A percentile compares a stretch with the other conserved stretches of the same genome.
Evolutionary conservation across 2,888 invertebrate species (phyloP).

Genomic region (Lordiphosa fenestrarum): DNA sequence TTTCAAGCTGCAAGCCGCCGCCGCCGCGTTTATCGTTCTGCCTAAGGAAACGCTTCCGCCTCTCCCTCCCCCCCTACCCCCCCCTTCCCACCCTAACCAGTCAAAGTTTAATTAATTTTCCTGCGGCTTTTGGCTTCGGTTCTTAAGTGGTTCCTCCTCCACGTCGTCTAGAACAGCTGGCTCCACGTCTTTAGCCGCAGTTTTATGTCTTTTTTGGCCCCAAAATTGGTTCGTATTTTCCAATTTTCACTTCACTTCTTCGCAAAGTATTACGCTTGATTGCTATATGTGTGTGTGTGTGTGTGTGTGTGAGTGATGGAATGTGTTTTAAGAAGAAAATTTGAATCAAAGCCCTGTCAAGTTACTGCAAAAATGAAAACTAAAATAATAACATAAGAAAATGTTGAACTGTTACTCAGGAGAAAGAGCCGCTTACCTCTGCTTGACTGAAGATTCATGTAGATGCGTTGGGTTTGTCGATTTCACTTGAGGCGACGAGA

Average conservation of each 20-base stretch:
- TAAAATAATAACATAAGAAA: no score
- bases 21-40: background rate
- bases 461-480: no score
- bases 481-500: no score
- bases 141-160: conserved; percentile 32
- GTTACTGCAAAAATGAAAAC: no score
- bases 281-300: conserved; percentile 9
- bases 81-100: background rate
- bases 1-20: conserved; percentile 16
- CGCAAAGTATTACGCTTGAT: conserved; percentile 12
- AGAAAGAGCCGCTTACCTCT: no score
- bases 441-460: no score
- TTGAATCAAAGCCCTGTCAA: no score
- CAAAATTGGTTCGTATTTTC: conserved; percentile 17
- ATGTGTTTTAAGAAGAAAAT: no score
- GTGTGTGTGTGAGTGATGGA: background rate
- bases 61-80: background rate
- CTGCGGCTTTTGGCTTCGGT: conserved; percentile 44
- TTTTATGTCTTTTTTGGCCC: conserved; percentile 26
- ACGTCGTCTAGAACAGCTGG: conserved; percentile 11
- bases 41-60: background rate
- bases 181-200: conserved; percentile 18
- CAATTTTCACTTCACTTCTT: conserved; percentile 20
- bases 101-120: conserved; percentile 47
- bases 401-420: no score